phyloP scores from a whole-genome alignment of 1,140 invertebrate genomes.

The Drosophila eugracilis region DNA sequence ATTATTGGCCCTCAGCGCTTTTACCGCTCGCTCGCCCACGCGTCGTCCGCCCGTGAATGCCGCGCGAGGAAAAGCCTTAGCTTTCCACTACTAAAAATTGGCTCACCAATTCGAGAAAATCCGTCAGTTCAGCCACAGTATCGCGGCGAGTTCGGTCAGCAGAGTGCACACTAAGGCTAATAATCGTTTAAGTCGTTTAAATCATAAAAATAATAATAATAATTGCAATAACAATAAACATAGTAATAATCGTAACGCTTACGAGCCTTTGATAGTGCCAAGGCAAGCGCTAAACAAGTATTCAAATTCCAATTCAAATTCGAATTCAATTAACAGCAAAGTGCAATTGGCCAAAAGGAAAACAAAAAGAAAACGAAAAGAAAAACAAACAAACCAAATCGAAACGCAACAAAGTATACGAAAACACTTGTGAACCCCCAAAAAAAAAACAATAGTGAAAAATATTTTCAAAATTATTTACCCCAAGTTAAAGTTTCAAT shows the following conservation, averaged over 20 bases:
- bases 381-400: too few species aligned
- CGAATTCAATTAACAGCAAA: conserved; percentile 57
- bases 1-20: conserved; percentile 77
- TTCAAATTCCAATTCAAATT: conserved; percentile 69
- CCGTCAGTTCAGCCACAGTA: too few species aligned
- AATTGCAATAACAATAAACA: conserved; percentile 55
- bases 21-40: conserved; percentile 47
- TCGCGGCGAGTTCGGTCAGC: too few species aligned
- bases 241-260: conserved; percentile 63
- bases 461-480: conserved; percentile 26
- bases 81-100: conserved; percentile 24
- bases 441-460: conserved; percentile 33
- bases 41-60: conserved; percentile 46
- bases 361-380: too few species aligned
- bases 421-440: conserved; percentile 54
- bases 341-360: conserved; percentile 70
- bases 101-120: conserved; percentile 36
- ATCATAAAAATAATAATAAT: conserved; percentile 58
- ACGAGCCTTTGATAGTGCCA: conserved; percentile 53
- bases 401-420: conserved; percentile 72
- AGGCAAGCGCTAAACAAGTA: conserved; percentile 25
- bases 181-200: conserved; percentile 53
- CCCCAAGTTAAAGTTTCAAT: conserved; percentile 10
- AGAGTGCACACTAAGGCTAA: conserved; percentile 29
- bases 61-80: conserved; percentile 45